phyloP scores from a whole-genome alignment of 2,888 invertebrate species.

The Archips crataeganus region DNA sequence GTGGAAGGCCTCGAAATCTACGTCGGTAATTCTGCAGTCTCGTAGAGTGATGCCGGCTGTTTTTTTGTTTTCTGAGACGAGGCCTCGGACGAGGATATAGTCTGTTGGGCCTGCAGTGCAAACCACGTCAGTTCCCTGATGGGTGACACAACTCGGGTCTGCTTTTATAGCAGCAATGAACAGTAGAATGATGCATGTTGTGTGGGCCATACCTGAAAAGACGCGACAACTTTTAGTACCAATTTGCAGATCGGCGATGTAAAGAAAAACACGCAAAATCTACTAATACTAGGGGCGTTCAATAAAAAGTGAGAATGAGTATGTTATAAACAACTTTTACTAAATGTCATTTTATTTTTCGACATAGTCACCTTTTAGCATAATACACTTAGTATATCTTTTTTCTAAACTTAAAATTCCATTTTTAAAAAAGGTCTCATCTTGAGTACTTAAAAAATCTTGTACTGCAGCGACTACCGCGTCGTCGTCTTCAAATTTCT shows the following conservation, averaged over 20 bases:
- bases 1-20: constrained; percentile 60
- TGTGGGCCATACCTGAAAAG: constrained; percentile 24
- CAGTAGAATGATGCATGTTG: constrained; percentile 13
- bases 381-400: too few relatives aligned
- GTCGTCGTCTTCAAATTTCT: too few relatives aligned
- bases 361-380: too few relatives aligned
- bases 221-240: not conserved
- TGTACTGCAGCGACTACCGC: too few relatives aligned
- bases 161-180: not conserved
- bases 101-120: constrained; percentile 51
- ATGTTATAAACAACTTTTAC: too few relatives aligned
- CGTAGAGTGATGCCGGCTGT: constrained; percentile 53
- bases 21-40: constrained; percentile 52
- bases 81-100: constrained; percentile 50
- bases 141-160: constrained; percentile 13
- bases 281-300: not conserved
- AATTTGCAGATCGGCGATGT: not conserved
- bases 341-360: too few relatives aligned
- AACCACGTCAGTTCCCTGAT: constrained; percentile 45
- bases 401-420: too few relatives aligned
- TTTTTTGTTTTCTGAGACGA: constrained; percentile 55
- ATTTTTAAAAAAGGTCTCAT: too few relatives aligned
- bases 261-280: not conserved
- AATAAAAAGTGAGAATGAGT: too few relatives aligned
- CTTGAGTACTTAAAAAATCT: too few relatives aligned